phyloP scores from a whole-genome alignment of 2,797 vertebrate genomes.

The Melanotaenia boesemani region DNA sequence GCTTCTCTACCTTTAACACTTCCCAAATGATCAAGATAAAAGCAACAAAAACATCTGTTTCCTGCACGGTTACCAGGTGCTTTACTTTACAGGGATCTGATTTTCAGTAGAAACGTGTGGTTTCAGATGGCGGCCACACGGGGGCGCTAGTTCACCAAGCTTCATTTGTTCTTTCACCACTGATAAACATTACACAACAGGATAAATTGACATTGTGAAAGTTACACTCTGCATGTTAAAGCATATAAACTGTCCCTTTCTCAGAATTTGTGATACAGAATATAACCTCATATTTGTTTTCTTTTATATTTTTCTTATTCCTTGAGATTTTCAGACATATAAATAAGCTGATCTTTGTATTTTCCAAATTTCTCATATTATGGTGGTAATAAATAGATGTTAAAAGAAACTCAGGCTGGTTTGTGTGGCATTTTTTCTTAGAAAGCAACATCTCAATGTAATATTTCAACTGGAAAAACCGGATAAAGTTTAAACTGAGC shows the following conservation, averaged over 20 bases:
- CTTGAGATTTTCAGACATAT: slow-evolving; percentile 82
- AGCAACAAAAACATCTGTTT: slow-evolving; percentile 26
- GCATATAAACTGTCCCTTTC: slow-evolving; percentile 69
- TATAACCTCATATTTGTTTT: slow-evolving; percentile 84
- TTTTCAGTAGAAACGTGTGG: slow-evolving; percentile 55
- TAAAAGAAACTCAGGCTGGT: slow-evolving; percentile 58
- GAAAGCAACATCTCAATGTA: too few relatives aligned
- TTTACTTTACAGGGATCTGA: slow-evolving; percentile 52
- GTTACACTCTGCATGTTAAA: slow-evolving; percentile 69
- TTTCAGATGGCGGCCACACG: slow-evolving; percentile 75
- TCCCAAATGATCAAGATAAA: slow-evolving; percentile 49
- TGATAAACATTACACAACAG: slow-evolving; percentile 54
- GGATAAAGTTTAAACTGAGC: too few relatives aligned
- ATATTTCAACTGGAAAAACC: too few relatives aligned
- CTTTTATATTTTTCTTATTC: slow-evolving; percentile 86
- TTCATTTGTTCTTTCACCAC: slow-evolving; percentile 29
- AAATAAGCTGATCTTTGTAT: slow-evolving; percentile 88
- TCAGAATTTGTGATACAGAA: slow-evolving; percentile 80
- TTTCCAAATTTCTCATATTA: slow-evolving; percentile 89
- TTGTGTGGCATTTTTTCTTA: neutral
- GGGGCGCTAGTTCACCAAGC: slow-evolving; percentile 49
- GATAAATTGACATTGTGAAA: slow-evolving; percentile 52
- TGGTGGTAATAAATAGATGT: slow-evolving; percentile 89
- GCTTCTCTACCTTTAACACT: slow-evolving; percentile 66
- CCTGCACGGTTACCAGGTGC: slow-evolving; percentile 26